phyloP scores from a whole-genome alignment of 2,797 vertebrate genomes.

The Anguilla megastoma region DNA sequence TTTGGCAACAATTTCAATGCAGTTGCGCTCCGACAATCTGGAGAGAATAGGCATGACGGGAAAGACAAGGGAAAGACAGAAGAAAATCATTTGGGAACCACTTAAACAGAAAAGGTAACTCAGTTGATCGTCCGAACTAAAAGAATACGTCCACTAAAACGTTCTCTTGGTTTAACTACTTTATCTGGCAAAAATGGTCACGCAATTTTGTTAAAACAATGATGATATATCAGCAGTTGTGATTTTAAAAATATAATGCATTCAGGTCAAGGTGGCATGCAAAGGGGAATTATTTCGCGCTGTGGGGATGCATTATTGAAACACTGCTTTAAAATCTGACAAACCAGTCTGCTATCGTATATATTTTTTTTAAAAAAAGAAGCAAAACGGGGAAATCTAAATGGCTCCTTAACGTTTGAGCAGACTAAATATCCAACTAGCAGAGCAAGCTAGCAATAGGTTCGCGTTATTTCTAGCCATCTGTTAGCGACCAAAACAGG shows the following conservation, averaged over 20 bases:
- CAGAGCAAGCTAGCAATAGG: too few species aligned
- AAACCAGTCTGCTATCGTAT: too few species aligned
- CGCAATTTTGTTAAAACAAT: too few species aligned
- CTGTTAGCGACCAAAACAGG: background rate
- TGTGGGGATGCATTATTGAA: too few species aligned
- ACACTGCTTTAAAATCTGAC: too few species aligned
- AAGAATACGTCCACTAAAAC: background rate
- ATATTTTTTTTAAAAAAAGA: too few species aligned
- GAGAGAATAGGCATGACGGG: background rate
- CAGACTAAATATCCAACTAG: background rate
- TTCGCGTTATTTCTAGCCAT: too few species aligned
- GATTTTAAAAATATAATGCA: too few species aligned
- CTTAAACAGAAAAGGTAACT: background rate
- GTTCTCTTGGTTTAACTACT: background rate
- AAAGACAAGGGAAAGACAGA: background rate
- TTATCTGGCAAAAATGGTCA: background rate
- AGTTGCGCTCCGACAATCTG: conserved; percentile 93
- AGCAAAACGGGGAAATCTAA: too few species aligned
- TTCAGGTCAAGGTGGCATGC: too few species aligned
- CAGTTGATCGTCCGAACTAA: background rate
- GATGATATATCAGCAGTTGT: too few species aligned
- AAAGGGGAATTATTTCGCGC: too few species aligned
- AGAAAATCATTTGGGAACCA: background rate
- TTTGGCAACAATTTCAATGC: conserved; percentile 92
- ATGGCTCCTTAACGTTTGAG: background rate